Conservation (phyloP, 23 tunicate species). For the Ascidia mentula region DNA sequence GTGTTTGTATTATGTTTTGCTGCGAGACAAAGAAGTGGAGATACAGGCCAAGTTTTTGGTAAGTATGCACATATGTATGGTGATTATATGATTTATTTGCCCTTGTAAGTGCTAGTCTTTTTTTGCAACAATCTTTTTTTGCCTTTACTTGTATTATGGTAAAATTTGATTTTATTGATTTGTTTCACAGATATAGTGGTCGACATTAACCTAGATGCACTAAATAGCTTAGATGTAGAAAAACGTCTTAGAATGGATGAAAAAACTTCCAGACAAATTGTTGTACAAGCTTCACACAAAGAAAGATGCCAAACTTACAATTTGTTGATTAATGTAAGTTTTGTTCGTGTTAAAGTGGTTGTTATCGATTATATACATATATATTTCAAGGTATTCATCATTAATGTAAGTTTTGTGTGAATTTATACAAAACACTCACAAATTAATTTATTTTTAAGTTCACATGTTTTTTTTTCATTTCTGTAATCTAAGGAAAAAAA, state of each 20-base stretch:
- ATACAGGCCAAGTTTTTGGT: background rate
- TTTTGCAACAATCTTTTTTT: too few species aligned
- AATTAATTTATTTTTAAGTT: too few species aligned
- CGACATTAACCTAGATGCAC: background rate
- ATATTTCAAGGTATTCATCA: too few species aligned
- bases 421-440: too few species aligned
- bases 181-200: background rate
- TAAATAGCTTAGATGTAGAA: background rate
- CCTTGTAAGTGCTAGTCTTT: background rate
- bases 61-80: background rate
- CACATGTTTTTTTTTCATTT: too few species aligned
- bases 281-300: background rate
- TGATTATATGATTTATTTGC: too few species aligned
- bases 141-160: too few species aligned
- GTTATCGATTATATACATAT: too few species aligned
- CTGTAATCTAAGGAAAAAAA: too few species aligned
- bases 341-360: too few species aligned
- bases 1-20: background rate
- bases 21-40: background rate
- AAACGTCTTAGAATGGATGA: background rate
- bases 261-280: background rate
- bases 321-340: background rate
- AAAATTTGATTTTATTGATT: background rate
- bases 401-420: too few species aligned
- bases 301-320: background rate